Conservation (phyloP, 1,140 invertebrate species). For the Drosophila pruinosa region DNA sequence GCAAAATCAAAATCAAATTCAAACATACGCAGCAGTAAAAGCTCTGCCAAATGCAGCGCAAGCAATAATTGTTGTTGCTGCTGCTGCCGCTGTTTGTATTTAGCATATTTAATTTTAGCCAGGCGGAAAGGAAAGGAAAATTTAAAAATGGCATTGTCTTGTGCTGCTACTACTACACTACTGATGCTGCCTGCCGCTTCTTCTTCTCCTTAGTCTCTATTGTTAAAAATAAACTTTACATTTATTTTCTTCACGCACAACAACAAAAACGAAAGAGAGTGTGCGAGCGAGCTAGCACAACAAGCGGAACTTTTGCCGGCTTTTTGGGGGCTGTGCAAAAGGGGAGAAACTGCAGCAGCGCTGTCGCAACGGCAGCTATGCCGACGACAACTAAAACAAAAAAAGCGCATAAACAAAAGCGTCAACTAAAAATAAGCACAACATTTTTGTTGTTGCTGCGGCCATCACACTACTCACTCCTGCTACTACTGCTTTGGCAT, state of each 20-base stretch:
- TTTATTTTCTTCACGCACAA: conserved; percentile 61
- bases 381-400: conserved; percentile 28
- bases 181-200: no score
- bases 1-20: conserved; percentile 20
- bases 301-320: conserved; percentile 42
- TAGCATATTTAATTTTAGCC: conserved; percentile 72
- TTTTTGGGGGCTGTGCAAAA: conserved; percentile 23
- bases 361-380: neutral
- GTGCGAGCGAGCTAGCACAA: neutral
- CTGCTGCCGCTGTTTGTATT: conserved; percentile 23
- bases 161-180: no score
- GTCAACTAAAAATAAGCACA: conserved; percentile 54
- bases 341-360: conserved; percentile 20
- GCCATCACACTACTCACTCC: no score
- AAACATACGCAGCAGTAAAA: conserved; percentile 12
- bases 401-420: conserved; percentile 46
- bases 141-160: conserved; percentile 63
- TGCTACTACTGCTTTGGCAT: conserved; percentile 22
- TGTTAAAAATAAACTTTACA: conserved; percentile 70
- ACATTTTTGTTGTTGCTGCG: conserved; percentile 17
- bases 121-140: conserved; percentile 45
- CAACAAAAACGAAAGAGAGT: conserved; percentile 10
- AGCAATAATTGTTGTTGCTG: conserved; percentile 29
- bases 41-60: conserved; percentile 33
- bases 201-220: conserved; percentile 24